phyloP scores from a whole-genome alignment of 2,113 vertebrate genomes.

The Sarotherodon lohbergeri region DNA sequence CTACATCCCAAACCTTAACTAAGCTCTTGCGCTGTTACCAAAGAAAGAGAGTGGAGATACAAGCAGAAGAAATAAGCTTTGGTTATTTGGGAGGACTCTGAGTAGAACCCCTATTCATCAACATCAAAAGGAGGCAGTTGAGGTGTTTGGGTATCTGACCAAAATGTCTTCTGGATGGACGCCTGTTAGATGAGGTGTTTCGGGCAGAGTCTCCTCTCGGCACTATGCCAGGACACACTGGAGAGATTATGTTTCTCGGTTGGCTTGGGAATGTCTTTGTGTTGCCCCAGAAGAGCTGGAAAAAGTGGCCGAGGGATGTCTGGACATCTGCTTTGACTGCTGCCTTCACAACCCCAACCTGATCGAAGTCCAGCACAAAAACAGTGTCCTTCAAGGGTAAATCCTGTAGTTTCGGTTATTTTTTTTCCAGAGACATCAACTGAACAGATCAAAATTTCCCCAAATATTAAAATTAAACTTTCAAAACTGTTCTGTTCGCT shows the following conservation, averaged over 20 bases:
- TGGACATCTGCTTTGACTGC: background rate
- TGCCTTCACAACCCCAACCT: no score
- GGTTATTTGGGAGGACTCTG: background rate
- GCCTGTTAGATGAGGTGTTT: background rate
- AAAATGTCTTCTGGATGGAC: background rate
- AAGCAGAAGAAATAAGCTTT: background rate
- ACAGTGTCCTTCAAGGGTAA: no score
- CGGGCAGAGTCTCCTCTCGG: background rate
- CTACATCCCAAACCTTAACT: background rate
- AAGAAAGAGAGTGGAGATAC: background rate
- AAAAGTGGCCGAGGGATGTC: background rate
- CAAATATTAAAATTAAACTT: no score
- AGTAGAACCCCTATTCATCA: fast-evolving
- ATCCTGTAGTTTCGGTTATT: no score
- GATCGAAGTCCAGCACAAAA: no score
- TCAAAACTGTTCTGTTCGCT: no score
- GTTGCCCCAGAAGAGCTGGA: background rate
- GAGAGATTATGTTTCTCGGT: background rate
- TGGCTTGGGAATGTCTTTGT: background rate
- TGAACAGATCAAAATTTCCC: no score
- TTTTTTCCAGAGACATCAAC: no score
- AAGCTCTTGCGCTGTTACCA: background rate
- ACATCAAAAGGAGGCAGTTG: background rate
- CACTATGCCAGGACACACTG: background rate
- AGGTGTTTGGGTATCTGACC: background rate